Base-by-base conservation (phyloP, 2,797 vertebrate species). In the Luscinia megarhynchos region DNA sequence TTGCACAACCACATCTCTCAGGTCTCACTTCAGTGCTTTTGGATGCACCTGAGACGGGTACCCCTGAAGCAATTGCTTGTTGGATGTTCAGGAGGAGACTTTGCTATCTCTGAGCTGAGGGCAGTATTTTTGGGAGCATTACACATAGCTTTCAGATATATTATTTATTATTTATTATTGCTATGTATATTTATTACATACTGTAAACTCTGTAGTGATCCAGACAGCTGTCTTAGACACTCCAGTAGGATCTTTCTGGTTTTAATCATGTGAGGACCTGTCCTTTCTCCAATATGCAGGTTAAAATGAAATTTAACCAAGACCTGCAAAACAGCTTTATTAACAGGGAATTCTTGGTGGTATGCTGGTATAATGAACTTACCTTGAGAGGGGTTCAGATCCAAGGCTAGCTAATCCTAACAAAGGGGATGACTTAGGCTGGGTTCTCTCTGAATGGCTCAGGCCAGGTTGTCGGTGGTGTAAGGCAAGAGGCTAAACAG, bases 1-100 rank as follows among this genome's bases (percentile, higher is more conserved):
- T 53, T 70, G 48, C 40, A 19, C n/a, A 55, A 6, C 18, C 0
- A 0, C 22, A 5, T 38, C 0, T 0, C 38, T 73, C 26, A 11
- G 53, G 34, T 67, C 15, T 57, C 32, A 8, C 15, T 64, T 93
- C 6, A 4, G 43, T 26, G 13, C 34, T 30, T 84, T 76, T 62
- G 53, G 50, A 6, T 16, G 11, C 12, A 9, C 32, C 50, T 63
- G 4, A 14, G 30, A 51, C 34, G 9, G n/a, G 3, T 36, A 27
- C 5, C 30, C 29, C 6, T 5, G 54, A 29, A 70, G 16, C 0
- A 4, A 32, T n/a, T 48, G 26, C 24, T 36, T 2, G 1, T 26
- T 74, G 17, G 36, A 17, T 38, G 19, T 17, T 21, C 8, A 12
- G 53, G 46, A 77, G 24, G 38, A 53, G 68, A 29, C 17, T 15